Conservation (phyloP, 2,113 vertebrate species). For the Arvicanthis niloticus region DNA sequence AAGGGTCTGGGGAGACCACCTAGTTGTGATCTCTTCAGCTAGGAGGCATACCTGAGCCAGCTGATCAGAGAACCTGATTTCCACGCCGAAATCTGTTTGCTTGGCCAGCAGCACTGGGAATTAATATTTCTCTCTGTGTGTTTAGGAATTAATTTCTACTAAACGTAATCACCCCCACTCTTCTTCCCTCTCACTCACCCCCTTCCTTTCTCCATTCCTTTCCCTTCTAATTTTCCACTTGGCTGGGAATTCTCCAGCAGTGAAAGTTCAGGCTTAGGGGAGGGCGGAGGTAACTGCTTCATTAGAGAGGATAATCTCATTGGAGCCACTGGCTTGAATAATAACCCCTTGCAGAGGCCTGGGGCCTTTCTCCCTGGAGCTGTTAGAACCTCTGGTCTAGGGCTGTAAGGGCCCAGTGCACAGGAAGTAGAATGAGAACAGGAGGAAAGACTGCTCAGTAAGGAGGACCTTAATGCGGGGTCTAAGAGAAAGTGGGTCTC, state of each 20-base stretch:
- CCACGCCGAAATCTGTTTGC: conserved; percentile 84
- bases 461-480: background rate
- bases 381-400: conserved; percentile 39
- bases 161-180: conserved; percentile 85
- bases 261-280: conserved; percentile 87
- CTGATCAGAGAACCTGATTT: conserved; percentile 46
- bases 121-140: conserved; percentile 85
- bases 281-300: conserved; percentile 85
- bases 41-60: background rate
- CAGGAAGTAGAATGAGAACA: background rate
- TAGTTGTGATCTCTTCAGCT: accelerated
- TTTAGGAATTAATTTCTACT: conserved; percentile 88
- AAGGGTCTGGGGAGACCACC: background rate
- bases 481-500: accelerated
- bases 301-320: conserved; percentile 92
- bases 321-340: conserved; percentile 95
- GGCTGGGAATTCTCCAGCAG: conserved; percentile 88
- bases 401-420: background rate
- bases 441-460: background rate
- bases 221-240: conserved; percentile 92
- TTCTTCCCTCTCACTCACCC: conserved; percentile 64
- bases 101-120: conserved; percentile 63
- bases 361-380: conserved; percentile 70
- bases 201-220: conserved; percentile 76
- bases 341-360: conserved; percentile 89